A percentile compares a stretch with the other conserved stretches of the same genome.
Conservation (phyloP, 2,113 vertebrate species). For the Muscicapa adusta region DNA sequence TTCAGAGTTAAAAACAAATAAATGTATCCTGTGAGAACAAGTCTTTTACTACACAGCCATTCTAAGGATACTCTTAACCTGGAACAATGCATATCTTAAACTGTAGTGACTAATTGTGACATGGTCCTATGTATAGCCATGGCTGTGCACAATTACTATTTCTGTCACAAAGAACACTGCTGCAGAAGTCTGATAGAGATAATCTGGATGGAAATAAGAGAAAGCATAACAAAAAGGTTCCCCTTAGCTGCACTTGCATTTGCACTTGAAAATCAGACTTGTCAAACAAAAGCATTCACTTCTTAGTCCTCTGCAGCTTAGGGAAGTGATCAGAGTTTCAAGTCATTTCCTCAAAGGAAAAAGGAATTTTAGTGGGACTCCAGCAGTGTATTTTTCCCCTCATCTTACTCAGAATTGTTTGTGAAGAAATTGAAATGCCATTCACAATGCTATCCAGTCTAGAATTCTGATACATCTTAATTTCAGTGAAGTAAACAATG, state of each 20-base stretch:
- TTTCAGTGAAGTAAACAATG: not conserved
- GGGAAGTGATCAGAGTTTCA: not conserved
- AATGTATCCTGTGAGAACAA: not conserved
- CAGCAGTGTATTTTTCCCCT: not conserved
- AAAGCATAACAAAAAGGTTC: not conserved
- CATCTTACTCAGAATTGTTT: not conserved
- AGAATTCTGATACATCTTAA: not conserved
- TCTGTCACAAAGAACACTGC: not conserved
- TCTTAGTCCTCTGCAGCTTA: not conserved
- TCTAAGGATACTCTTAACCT: not conserved
- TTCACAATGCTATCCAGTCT: not conserved
- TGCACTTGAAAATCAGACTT: not conserved
- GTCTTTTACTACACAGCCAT: not conserved
- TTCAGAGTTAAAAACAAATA: not conserved
- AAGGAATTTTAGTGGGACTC: not conserved
- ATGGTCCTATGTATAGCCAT: fast-evolving
- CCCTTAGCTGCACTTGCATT: not conserved
- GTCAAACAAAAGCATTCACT: not conserved
- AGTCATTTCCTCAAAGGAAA: not conserved
- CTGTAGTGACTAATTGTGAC: not conserved
- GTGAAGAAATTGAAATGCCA: not conserved
- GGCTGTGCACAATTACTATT: not conserved
- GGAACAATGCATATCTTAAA: fast-evolving
- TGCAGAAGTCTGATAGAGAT: not conserved
- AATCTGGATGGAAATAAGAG: not conserved